Evolutionary conservation across 1,140 invertebrate species (phyloP).

Genomic region (Drosophila sechellia): DNA sequence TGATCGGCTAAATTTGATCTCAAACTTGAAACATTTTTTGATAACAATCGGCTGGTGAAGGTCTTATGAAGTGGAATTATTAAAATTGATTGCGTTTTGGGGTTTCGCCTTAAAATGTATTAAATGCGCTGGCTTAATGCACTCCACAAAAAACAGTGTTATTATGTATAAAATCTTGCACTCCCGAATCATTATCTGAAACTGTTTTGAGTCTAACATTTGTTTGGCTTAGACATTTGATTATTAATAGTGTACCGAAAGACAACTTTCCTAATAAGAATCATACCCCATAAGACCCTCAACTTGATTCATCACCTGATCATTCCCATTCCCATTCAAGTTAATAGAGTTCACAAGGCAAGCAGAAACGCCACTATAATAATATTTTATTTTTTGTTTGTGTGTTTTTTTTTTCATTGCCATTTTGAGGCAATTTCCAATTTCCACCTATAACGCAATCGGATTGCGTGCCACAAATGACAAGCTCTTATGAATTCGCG

Average conservation of each 20-base stretch:
- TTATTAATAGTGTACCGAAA: no score
- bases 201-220: no score
- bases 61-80: not conserved
- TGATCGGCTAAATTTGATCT: conserved; percentile 18
- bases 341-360: conserved; percentile 8
- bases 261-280: not conserved
- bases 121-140: not conserved
- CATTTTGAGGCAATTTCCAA: conserved; percentile 70
- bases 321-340: not conserved
- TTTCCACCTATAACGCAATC: conserved; percentile 78
- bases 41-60: not conserved
- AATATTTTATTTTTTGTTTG: conserved; percentile 1
- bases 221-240: no score
- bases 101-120: not conserved
- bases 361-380: not conserved
- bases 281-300: no score
- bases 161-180: no score
- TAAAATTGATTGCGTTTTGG: not conserved
- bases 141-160: no score
- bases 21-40: not conserved
- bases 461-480: conserved; percentile 80
- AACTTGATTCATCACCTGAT: no score
- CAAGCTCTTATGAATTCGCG: conserved; percentile 77
- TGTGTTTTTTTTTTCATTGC: conserved; percentile 6
- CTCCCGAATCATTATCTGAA: no score